Conservation (phyloP, 2,888 invertebrate genomes). For the Timema cristinae region DNA sequence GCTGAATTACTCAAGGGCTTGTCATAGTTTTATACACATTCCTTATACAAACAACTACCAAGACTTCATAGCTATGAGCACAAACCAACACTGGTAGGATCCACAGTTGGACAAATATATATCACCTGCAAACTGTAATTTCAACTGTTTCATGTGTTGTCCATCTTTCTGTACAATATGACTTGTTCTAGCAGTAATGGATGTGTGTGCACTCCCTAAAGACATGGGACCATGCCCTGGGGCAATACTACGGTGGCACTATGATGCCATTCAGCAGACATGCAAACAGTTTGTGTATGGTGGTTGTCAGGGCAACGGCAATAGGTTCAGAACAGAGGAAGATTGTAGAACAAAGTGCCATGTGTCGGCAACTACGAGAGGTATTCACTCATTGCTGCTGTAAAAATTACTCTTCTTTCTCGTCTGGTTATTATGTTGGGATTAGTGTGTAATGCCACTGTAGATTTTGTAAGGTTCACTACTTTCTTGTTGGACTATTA, state of each 20-base stretch:
- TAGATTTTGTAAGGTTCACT: too few relatives aligned
- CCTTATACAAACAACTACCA: too few relatives aligned
- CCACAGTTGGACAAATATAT: too few relatives aligned
- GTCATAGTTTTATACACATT: too few relatives aligned
- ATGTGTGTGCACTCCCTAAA: slow-evolving; percentile 42
- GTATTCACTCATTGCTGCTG: slow-evolving; percentile 21
- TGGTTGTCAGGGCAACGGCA: slow-evolving; percentile 49
- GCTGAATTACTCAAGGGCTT: too few relatives aligned
- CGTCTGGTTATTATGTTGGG: neutral
- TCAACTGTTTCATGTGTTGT: neutral
- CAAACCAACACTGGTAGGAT: too few relatives aligned
- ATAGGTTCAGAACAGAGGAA: slow-evolving; percentile 45
- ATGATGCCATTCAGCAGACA: slow-evolving; percentile 44
- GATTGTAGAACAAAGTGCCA: slow-evolving; percentile 44
- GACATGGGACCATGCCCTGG: slow-evolving; percentile 47
- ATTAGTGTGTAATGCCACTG: neutral
- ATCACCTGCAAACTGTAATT: too few relatives aligned
- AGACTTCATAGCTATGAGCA: too few relatives aligned
- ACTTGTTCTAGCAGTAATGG: slow-evolving; percentile 31
- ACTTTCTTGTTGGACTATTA: too few relatives aligned
- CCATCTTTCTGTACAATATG: neutral
- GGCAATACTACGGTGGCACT: slow-evolving; percentile 49
- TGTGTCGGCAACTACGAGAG: slow-evolving; percentile 27
- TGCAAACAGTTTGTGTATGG: slow-evolving; percentile 52
- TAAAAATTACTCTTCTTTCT: slow-evolving; percentile 1